These are phyloP conservation scores for Litoditis marina DNA, from an alignment of 2,888 invertebrate species.

Conservation along the genomic window DNA sequence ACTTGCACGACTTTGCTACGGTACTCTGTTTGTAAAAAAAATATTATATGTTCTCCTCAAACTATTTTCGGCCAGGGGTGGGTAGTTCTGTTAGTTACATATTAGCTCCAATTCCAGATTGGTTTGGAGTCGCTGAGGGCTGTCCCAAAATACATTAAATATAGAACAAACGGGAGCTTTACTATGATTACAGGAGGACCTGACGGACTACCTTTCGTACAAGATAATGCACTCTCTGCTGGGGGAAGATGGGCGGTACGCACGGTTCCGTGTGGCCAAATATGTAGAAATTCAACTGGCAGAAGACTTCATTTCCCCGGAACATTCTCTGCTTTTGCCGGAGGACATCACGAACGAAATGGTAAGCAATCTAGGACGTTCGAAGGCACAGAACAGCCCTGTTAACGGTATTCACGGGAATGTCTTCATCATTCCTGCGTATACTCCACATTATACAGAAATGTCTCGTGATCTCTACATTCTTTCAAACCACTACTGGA, in stretches of 20 bases:
- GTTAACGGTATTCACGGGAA: no score
- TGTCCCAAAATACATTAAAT: no score
- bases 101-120: no score
- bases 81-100: no score
- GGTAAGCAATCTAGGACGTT: slow-evolving; percentile 11
- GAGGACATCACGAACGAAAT: slow-evolving; percentile 32
- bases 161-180: no score
- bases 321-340: slow-evolving; percentile 41
- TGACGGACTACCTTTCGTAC: slow-evolving; percentile 39
- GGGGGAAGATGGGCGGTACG: slow-evolving; percentile 23
- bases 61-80: neutral
- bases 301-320: slow-evolving; percentile 52
- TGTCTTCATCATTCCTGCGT: no score
- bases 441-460: no score
- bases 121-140: no score
- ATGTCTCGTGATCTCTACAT: no score
- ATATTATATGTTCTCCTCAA: no score
- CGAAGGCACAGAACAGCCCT: neutral
- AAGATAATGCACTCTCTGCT: slow-evolving; percentile 36
- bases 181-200: slow-evolving; percentile 30
- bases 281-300: slow-evolving; percentile 57
- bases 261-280: slow-evolving; percentile 43
- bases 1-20: no score
- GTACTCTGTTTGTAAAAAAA: no score
- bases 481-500: neutral